These are phyloP conservation scores for Drosophila navojoa DNA, from an alignment of 1,140 invertebrate genomes.

Conservation along the genomic window DNA sequence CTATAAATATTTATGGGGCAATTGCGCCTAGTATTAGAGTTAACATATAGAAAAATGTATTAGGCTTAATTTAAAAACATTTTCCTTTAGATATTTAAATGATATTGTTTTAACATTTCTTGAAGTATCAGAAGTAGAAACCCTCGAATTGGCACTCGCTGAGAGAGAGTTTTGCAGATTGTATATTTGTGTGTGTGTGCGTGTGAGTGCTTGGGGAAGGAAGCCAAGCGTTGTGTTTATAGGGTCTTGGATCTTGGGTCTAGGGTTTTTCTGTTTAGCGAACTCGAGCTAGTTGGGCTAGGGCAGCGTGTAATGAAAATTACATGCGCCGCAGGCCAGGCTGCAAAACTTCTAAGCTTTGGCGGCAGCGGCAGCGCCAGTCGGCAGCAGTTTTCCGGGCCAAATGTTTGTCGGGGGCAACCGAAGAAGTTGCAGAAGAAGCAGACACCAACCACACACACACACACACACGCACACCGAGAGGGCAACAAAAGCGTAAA, in stretches of 20 bases:
- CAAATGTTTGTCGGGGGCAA: slow-evolving; percentile 29
- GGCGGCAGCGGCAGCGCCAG: slow-evolving; percentile 5
- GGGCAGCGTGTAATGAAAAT: slow-evolving; percentile 67
- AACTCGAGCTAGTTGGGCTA: slow-evolving; percentile 5
- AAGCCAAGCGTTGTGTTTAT: background rate
- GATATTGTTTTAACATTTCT: background rate
- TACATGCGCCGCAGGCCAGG: slow-evolving; percentile 49
- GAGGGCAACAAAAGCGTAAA: slow-evolving; percentile 43
- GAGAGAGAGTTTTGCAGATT: slow-evolving; percentile 22
- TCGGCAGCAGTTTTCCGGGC: slow-evolving; percentile 24
- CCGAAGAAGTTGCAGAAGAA: background rate
- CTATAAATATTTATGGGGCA: too few species aligned
- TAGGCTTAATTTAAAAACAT: background rate
- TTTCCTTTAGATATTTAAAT: background rate
- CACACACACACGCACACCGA: slow-evolving; percentile 8
- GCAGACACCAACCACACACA: slow-evolving; percentile 37
- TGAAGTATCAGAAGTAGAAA: background rate
- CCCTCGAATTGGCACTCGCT: slow-evolving; percentile 20
- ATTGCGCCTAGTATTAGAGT: too few species aligned
- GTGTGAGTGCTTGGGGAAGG: background rate
- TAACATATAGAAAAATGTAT: too few species aligned
- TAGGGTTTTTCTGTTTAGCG: slow-evolving; percentile 1
- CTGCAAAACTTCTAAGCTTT: slow-evolving; percentile 64
- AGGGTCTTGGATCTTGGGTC: slow-evolving; percentile 18
- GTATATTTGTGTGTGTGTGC: background rate